Evolutionary conservation across 2,888 invertebrate genomes (phyloP).

Genomic region (Leuctra nigra): DNA sequence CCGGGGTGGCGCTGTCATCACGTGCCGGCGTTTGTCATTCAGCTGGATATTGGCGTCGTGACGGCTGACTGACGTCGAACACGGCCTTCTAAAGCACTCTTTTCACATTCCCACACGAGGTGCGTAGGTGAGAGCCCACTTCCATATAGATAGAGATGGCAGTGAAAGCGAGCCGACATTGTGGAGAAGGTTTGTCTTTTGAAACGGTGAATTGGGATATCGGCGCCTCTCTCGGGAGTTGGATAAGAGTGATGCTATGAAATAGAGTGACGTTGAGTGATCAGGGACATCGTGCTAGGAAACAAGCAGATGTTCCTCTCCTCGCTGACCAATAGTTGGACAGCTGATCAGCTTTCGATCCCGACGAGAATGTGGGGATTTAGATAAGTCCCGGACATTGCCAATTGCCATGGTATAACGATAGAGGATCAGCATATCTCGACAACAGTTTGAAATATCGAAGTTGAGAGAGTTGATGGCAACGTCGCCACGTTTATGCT

Average conservation of each 20-base stretch:
- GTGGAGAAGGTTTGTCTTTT: too few relatives aligned
- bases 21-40: too few relatives aligned
- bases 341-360: neutral
- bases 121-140: too few relatives aligned
- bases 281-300: neutral
- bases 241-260: neutral
- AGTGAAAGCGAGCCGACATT: too few relatives aligned
- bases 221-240: neutral
- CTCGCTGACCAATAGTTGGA: neutral
- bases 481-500: neutral
- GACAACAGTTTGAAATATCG: neutral
- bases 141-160: too few relatives aligned
- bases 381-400: neutral
- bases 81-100: too few relatives aligned
- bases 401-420: too few relatives aligned
- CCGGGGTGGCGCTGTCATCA: too few relatives aligned
- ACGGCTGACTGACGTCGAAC: too few relatives aligned
- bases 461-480: neutral
- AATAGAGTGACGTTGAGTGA: conserved; percentile 4
- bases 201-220: conserved; percentile 3
- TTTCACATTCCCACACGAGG: too few relatives aligned
- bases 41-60: too few relatives aligned
- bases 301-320: conserved; percentile 5
- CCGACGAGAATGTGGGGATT: neutral
- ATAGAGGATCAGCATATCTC: conserved; percentile 3